Percentiles rank a stretch among this genome's conserved stretches.
Conservation (phyloP, 30 jellyfish, hydroid and myxozoan genomes). For the Pelagia noctiluca region DNA sequence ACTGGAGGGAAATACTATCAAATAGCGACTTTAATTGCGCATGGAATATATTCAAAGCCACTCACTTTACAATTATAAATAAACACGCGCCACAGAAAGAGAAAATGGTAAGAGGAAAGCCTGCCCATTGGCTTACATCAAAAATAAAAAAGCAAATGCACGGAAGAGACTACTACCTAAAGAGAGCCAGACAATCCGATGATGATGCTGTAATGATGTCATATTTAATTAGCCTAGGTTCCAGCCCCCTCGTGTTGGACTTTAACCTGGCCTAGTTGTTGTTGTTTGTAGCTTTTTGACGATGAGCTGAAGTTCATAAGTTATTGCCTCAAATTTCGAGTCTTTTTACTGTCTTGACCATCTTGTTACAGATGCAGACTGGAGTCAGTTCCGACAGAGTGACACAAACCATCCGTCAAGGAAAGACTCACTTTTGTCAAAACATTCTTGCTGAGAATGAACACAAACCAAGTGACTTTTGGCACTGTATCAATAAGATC, state of each 20-base stretch:
- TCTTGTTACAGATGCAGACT: too few species aligned
- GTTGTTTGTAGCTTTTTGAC: too few species aligned
- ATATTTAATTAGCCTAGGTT: too few species aligned
- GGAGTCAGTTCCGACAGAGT: constrained; percentile 20
- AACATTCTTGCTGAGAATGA: constrained; percentile 3
- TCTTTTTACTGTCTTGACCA: too few species aligned
- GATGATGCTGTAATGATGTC: too few species aligned
- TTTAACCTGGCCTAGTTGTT: too few species aligned
- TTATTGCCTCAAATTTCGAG: too few species aligned
- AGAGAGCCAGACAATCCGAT: constrained; percentile 13
- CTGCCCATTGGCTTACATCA: constrained; percentile 24
- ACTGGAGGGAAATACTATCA: constrained; percentile 12
- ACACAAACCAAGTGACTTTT: constrained; percentile 3
- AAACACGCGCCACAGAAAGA: constrained; percentile 25
- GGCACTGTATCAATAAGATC: neutral
- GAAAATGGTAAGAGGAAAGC: constrained; percentile 28
- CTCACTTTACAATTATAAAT: neutral
- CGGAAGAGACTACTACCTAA: constrained; percentile 25
- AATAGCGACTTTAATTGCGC: constrained; percentile 14
- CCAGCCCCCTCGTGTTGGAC: too few species aligned
- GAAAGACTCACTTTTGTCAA: neutral
- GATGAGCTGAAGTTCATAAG: too few species aligned
- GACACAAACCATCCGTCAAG: constrained; percentile 30
- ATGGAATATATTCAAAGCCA: constrained; percentile 6
- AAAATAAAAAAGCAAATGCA: constrained; percentile 8